These are phyloP conservation scores for Subanguina moxae DNA, from an alignment of 1,140 invertebrate genomes.

Conservation along the genomic window DNA sequence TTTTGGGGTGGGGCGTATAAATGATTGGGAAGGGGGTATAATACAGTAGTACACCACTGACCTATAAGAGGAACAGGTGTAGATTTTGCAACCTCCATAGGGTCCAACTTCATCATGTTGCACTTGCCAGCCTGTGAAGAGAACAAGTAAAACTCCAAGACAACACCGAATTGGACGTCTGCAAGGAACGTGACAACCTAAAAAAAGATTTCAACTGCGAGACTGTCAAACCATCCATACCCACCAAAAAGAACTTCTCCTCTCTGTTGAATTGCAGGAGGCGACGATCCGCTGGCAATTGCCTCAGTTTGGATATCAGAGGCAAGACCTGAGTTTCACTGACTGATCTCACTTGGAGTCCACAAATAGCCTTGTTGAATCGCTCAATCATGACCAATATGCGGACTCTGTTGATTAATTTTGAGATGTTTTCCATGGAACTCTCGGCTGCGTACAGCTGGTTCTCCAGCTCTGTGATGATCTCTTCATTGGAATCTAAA, in stretches of 20 bases:
- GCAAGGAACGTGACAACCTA: conserved; percentile 28
- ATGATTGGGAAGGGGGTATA: too few species aligned
- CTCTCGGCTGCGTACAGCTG: not conserved
- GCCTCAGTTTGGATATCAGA: conserved; percentile 17
- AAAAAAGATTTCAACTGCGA: conserved; percentile 2
- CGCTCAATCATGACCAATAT: conserved; percentile 30
- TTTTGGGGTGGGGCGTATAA: not conserved
- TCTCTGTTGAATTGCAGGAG: conserved; percentile 34
- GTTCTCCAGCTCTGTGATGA: not conserved
- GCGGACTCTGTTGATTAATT: conserved; percentile 19
- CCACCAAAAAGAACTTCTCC: conserved; percentile 32
- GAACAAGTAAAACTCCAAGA: conserved; percentile 25
- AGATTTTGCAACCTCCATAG: conserved; percentile 10
- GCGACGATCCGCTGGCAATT: conserved; percentile 19
- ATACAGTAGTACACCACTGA: too few species aligned
- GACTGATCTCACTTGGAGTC: conserved; percentile 17
- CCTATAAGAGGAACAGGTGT: not conserved
- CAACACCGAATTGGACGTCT: conserved; percentile 19
- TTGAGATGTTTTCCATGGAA: not conserved
- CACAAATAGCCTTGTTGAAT: conserved; percentile 26
- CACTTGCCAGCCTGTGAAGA: conserved; percentile 14
- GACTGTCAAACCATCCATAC: not conserved
- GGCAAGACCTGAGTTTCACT: conserved; percentile 19
- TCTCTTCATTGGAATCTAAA: too few species aligned
- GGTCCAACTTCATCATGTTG: conserved; percentile 19